Evolutionary conservation across 92 coral and sea anemone species (phyloP).

Genomic region (Actinernus sp.): DNA sequence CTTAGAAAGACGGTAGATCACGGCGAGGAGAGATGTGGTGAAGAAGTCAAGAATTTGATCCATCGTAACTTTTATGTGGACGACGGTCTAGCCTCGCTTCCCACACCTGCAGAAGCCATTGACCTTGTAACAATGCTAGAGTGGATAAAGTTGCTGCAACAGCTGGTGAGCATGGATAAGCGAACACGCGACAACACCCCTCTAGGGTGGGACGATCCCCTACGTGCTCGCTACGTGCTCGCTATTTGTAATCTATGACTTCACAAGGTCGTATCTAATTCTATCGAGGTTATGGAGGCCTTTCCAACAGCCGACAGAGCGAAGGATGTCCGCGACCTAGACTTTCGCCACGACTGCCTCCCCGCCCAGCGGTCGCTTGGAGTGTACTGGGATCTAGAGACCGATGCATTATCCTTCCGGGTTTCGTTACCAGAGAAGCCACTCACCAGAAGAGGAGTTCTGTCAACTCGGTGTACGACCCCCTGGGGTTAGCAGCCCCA

Average conservation of each 20-base stretch:
- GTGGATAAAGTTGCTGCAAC: no score
- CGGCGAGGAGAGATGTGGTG: conserved; percentile 21
- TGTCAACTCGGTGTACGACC: conserved; percentile 34
- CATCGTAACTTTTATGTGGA: conserved; percentile 43
- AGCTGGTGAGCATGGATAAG: no score
- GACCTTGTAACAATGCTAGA: conserved; percentile 1
- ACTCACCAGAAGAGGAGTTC: conserved; percentile 28
- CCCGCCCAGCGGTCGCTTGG: conserved; percentile 64
- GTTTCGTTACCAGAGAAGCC: conserved; percentile 18
- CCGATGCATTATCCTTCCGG: conserved; percentile 14
- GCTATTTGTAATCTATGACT: conserved; percentile 38
- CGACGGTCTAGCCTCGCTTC: conserved; percentile 33
- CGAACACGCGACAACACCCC: no score
- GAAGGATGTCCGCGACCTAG: conserved; percentile 41
- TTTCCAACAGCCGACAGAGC: conserved; percentile 45
- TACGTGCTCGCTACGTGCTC: conserved; percentile 19
- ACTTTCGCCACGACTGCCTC: conserved; percentile 45
- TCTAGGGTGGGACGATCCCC: no score
- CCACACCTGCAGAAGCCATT: conserved; percentile 19
- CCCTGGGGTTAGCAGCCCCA: conserved; percentile 29
- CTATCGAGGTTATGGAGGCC: conserved; percentile 37
- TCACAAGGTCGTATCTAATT: conserved; percentile 38
- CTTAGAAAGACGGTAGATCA: conserved; percentile 25
- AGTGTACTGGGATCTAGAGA: conserved; percentile 46
- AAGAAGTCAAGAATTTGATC: conserved; percentile 19